Conservation (phyloP, 2,888 invertebrate genomes). For the Oasisia sp. region DNA sequence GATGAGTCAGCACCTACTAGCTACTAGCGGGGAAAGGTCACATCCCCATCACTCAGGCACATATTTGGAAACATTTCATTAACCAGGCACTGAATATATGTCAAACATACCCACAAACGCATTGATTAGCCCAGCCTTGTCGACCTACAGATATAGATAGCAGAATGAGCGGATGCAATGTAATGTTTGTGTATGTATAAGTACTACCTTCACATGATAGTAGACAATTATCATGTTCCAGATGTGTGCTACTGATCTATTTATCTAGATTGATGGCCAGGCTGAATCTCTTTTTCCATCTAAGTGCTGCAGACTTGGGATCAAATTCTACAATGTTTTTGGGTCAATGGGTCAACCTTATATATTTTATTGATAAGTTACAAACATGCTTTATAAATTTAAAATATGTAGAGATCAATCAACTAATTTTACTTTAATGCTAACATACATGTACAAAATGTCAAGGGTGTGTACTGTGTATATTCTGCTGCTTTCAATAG, state of each 20-base stretch:
- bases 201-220: background rate
- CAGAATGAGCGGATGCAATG: too few relatives aligned
- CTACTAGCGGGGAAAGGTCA: background rate
- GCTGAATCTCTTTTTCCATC: background rate
- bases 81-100: background rate
- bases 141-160: background rate
- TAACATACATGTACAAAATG: too few relatives aligned
- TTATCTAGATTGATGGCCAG: background rate
- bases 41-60: background rate
- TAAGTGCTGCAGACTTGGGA: background rate
- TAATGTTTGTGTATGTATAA: background rate
- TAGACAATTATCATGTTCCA: background rate
- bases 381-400: too few relatives aligned
- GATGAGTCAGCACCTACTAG: slow-evolving; percentile 5
- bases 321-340: background rate
- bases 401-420: too few relatives aligned
- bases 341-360: too few relatives aligned
- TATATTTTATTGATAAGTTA: too few relatives aligned
- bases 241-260: background rate
- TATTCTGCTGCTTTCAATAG: too few relatives aligned
- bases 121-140: background rate
- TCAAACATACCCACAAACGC: background rate
- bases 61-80: slow-evolving; percentile 12
- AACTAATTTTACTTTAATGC: too few relatives aligned
- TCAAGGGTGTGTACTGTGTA: too few relatives aligned